Conservation (phyloP, 1,140 invertebrate species). For the Diorhabda carinulata region DNA sequence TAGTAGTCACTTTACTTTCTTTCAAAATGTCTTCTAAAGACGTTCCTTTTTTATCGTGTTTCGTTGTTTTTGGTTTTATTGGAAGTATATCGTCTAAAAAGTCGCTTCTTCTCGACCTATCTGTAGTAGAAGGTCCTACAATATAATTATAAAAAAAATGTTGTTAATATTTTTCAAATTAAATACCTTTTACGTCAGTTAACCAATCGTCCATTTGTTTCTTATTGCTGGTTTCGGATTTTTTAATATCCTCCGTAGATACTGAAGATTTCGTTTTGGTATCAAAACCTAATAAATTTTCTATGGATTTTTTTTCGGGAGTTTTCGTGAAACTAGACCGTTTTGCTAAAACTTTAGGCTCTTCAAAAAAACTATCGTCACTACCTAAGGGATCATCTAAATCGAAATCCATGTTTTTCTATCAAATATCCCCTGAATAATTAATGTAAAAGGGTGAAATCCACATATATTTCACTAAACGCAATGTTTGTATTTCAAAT, state of each 20-base stretch:
- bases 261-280: slow-evolving; percentile 15
- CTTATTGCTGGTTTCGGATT: slow-evolving; percentile 10
- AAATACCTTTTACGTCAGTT: neutral
- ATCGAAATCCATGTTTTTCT: slow-evolving; percentile 31
- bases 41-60: slow-evolving; percentile 30
- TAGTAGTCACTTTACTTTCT: slow-evolving; percentile 31
- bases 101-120: slow-evolving; percentile 6
- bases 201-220: slow-evolving; percentile 17
- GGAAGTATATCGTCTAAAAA: slow-evolving; percentile 38
- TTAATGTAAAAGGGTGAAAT: too few relatives aligned
- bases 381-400: slow-evolving; percentile 43
- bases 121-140: neutral
- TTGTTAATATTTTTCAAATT: neutral
- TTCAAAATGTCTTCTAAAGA: slow-evolving; percentile 41
- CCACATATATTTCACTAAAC: too few relatives aligned
- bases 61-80: slow-evolving; percentile 25
- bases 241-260: slow-evolving; percentile 5
- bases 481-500: neutral
- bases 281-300: slow-evolving; percentile 35
- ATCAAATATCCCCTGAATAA: neutral
- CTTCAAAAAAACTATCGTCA: slow-evolving; percentile 53
- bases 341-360: slow-evolving; percentile 39
- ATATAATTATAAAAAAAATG: slow-evolving; percentile 5
- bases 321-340: slow-evolving; percentile 31
- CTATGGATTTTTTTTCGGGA: slow-evolving; percentile 37